A percentile compares a stretch with the other conserved stretches of the same genome.
These are phyloP conservation scores for Zaprionus taronus DNA, from an alignment of 1,140 invertebrate species.

Conservation along the genomic window DNA sequence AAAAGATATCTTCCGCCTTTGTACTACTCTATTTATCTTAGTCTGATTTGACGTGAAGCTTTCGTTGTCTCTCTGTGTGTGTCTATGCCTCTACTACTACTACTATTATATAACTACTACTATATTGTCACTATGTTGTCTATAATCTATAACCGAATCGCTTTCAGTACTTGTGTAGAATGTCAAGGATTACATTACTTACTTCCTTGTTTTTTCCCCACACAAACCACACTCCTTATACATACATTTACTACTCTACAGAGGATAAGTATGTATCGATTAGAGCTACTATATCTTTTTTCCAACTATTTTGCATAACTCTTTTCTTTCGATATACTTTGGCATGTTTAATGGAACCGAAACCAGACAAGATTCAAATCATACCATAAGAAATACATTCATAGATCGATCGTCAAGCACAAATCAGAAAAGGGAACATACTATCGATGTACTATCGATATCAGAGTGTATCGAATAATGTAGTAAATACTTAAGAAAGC, in stretches of 20 bases:
- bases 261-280: slow-evolving; percentile 25
- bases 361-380: neutral
- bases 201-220: slow-evolving; percentile 12
- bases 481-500: neutral
- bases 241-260: neutral
- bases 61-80: slow-evolving; percentile 70
- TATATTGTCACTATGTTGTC: neutral
- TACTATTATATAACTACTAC: slow-evolving; percentile 3
- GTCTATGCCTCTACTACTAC: slow-evolving; percentile 36
- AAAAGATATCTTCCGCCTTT: slow-evolving; percentile 34
- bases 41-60: slow-evolving; percentile 78
- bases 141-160: slow-evolving; percentile 10
- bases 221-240: slow-evolving; percentile 11
- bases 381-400: neutral
- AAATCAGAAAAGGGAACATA: slow-evolving; percentile 10
- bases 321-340: slow-evolving; percentile 24
- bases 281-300: slow-evolving; percentile 17
- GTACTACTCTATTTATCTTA: slow-evolving; percentile 37
- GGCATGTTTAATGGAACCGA: slow-evolving; percentile 33
- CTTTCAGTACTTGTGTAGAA: slow-evolving; percentile 45
- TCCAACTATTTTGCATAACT: slow-evolving; percentile 17
- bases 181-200: slow-evolving; percentile 22
- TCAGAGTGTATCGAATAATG: neutral
- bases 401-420: slow-evolving; percentile 3
- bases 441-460: neutral